Conservation (phyloP, 2,113 vertebrate species). For the Trichechus manatus region DNA sequence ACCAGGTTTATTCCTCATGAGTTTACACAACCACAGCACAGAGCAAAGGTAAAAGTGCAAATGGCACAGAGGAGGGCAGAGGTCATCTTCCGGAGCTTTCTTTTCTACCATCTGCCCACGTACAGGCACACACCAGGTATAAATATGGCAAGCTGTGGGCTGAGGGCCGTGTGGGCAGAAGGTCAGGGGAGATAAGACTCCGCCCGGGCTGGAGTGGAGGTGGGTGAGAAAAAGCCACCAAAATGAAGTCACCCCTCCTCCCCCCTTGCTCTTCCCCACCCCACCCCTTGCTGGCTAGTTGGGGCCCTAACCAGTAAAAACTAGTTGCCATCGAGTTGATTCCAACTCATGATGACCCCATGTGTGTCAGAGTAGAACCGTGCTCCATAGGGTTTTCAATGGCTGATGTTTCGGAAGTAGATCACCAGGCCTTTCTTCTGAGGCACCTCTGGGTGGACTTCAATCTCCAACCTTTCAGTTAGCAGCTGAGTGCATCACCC, state of each 20-base stretch:
- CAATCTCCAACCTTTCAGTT: background rate
- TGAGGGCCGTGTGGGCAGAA: accelerated
- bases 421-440: background rate
- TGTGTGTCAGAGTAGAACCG: background rate
- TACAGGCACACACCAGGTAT: background rate
- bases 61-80: background rate
- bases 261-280: background rate
- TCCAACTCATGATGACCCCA: background rate
- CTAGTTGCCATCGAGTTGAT: background rate
- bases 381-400: background rate
- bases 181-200: background rate
- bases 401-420: background rate
- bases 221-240: background rate
- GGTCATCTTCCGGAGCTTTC: background rate
- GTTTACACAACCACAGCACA: conserved; percentile 64
- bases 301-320: background rate
- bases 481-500: background rate
- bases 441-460: background rate
- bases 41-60: conserved; percentile 25
- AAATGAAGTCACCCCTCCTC: background rate
- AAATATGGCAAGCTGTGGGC: background rate
- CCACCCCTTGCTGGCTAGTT: background rate
- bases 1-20: conserved; percentile 75
- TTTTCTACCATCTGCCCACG: background rate
- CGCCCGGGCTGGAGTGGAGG: background rate